Conservation (phyloP, 2,797 vertebrate species). For the Erpetoichthys calabaricus region DNA sequence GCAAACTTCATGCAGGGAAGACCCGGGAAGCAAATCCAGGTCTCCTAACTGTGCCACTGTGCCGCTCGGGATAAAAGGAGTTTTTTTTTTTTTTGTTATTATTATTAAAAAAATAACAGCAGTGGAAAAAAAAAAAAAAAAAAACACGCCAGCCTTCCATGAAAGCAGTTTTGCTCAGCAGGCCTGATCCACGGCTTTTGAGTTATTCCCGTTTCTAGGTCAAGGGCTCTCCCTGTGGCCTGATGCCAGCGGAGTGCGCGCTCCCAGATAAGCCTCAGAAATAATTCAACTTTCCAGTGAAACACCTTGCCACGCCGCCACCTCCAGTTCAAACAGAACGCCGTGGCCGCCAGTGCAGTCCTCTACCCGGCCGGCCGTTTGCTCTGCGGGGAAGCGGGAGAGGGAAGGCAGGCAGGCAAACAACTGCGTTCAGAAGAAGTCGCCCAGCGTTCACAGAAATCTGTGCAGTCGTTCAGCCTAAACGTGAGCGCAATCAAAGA, state of each 20-base stretch:
- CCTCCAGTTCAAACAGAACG: constrained; percentile 35
- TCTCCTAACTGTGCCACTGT: no score
- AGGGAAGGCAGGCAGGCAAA: constrained; percentile 16
- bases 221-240: constrained; percentile 53
- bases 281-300: constrained; percentile 55
- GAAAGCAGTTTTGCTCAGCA: no score
- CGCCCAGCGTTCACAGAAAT: constrained; percentile 17
- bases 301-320: constrained; percentile 30
- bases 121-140: no score
- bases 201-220: constrained; percentile 44
- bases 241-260: constrained; percentile 38
- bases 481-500: constrained; percentile 3
- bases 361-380: constrained; percentile 28
- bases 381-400: constrained; percentile 7
- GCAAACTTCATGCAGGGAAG: no score
- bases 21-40: no score
- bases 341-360: constrained; percentile 22
- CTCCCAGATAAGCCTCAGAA: constrained; percentile 47
- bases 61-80: no score
- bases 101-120: no score
- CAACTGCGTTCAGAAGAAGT: constrained; percentile 19
- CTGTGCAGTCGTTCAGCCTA: constrained; percentile 2
- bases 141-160: no score
- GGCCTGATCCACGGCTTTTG: constrained; percentile 26
- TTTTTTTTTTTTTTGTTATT: no score